Conservation (phyloP, 2,797 vertebrate genomes). For the Neosilurus mollespiculum region DNA sequence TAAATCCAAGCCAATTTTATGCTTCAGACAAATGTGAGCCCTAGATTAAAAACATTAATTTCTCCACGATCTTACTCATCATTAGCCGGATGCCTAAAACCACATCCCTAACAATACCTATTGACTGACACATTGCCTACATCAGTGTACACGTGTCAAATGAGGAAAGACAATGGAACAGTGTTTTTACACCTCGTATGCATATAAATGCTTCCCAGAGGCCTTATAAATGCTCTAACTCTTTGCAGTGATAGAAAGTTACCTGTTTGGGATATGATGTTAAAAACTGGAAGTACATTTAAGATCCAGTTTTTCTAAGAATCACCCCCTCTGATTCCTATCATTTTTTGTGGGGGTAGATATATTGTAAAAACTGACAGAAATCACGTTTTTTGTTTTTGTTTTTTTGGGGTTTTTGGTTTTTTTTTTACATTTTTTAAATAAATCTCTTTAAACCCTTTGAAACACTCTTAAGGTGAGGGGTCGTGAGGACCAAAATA, state of each 20-base stretch:
- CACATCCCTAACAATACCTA: background rate
- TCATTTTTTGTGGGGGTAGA: no score
- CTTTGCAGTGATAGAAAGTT: background rate
- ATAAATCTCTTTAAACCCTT: no score
- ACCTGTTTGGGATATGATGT: background rate
- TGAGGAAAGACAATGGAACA: background rate
- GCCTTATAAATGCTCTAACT: background rate
- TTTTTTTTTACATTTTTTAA: no score
- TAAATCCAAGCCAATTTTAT: no score
- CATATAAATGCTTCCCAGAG: background rate
- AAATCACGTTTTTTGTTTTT: no score
- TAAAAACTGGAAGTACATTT: background rate
- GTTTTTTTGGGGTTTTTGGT: no score
- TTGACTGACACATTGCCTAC: background rate
- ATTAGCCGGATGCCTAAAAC: background rate
- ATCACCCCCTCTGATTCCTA: no score
- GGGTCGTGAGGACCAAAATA: no score
- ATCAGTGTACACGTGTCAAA: background rate
- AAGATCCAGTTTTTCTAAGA: no score
- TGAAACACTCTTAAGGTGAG: no score
- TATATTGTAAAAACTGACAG: no score
- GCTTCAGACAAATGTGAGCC: background rate
- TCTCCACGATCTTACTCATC: background rate
- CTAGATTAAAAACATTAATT: background rate
- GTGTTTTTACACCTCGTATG: background rate